Evolutionary conservation across 2,797 vertebrate genomes (phyloP).

Genomic region (Smutsia temminckii): DNA sequence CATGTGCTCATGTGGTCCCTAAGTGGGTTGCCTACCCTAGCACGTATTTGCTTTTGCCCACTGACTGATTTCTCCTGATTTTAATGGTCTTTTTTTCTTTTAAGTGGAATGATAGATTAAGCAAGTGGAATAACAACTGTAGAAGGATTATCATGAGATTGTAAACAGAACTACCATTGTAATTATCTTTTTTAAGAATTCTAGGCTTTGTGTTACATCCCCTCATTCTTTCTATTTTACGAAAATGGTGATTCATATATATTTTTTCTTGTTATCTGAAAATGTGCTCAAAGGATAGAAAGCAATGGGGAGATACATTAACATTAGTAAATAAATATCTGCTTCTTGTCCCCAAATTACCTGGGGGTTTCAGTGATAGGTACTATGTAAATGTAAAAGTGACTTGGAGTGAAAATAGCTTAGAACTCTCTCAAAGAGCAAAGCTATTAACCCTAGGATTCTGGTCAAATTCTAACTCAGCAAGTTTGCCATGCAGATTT

Average conservation of each 20-base stretch:
- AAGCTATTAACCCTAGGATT: conserved; percentile 54
- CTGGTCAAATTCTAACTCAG: conserved; percentile 36
- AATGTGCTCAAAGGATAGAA: conserved; percentile 21
- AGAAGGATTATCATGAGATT: neutral
- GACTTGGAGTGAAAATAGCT: conserved; percentile 44
- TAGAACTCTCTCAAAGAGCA: conserved; percentile 40
- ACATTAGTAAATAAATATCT: conserved; percentile 51
- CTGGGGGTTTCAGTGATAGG: neutral
- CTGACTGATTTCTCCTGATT: neutral
- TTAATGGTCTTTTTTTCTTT: neutral
- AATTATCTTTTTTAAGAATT: neutral
- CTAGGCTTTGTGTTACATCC: neutral
- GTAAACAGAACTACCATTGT: neutral
- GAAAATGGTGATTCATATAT: neutral
- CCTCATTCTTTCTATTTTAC: neutral
- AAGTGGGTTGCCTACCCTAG: neutral
- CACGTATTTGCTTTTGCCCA: too few species aligned
- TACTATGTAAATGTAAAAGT: conserved; percentile 13
- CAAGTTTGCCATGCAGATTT: neutral
- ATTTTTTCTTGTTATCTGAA: neutral
- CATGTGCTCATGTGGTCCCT: neutral
- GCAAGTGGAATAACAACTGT: neutral
- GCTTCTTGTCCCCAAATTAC: neutral
- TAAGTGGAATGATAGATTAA: neutral
- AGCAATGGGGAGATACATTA: neutral